Conservation (phyloP, 2,888 invertebrate genomes). For the Dryobota labecula region DNA sequence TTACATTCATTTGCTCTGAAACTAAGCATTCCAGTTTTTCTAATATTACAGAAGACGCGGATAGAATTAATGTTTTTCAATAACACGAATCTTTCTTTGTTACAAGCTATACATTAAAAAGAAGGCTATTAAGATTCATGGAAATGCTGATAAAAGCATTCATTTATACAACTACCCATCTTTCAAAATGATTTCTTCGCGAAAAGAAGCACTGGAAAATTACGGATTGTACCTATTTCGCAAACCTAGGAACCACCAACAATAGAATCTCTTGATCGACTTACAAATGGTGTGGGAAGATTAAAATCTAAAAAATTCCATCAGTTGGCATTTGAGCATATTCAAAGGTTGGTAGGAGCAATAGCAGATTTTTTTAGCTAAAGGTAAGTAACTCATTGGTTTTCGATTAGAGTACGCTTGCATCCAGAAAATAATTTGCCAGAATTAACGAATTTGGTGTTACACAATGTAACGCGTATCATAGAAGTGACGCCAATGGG, state of each 20-base stretch:
- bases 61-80: slow-evolving; percentile 34
- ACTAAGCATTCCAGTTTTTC: slow-evolving; percentile 44
- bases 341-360: not conserved
- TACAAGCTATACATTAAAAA: not conserved
- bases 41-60: slow-evolving; percentile 17
- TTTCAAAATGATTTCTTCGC: not conserved
- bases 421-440: not conserved
- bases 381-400: not conserved
- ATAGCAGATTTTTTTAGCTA: not conserved
- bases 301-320: slow-evolving; percentile 11
- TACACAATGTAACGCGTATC: slow-evolving; percentile 16
- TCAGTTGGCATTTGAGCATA: not conserved
- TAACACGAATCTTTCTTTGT: slow-evolving; percentile 13
- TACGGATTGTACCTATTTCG: not conserved
- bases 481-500: slow-evolving; percentile 61
- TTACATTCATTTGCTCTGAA: slow-evolving; percentile 41
- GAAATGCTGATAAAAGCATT: not conserved
- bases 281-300: slow-evolving; percentile 7
- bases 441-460: slow-evolving; percentile 9
- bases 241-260: not conserved
- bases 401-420: not conserved
- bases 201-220: not conserved
- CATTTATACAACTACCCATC: not conserved
- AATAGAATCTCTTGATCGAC: slow-evolving; percentile 4
- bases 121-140: not conserved